Conservation (phyloP, 1,140 invertebrate species). For the Papilio glaucus region DNA sequence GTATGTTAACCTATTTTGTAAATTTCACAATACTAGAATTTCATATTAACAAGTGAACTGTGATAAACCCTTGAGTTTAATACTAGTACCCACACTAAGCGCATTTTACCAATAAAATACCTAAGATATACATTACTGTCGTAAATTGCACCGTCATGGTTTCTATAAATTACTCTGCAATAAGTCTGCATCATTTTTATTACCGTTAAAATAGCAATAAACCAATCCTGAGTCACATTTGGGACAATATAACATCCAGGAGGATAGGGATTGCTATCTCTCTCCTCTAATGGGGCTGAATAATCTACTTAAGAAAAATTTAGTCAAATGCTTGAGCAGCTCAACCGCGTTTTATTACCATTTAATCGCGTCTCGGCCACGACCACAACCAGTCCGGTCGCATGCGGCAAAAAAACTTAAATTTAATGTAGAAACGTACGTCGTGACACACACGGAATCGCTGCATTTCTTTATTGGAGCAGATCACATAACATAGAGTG, state of each 20-base stretch:
- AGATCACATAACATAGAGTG: too few relatives aligned
- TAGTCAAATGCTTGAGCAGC: too few relatives aligned
- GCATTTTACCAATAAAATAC: constrained; percentile 35
- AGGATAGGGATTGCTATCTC: background rate
- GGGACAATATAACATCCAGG: background rate
- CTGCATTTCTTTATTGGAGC: too few relatives aligned
- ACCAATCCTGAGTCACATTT: background rate
- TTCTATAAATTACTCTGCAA: constrained; percentile 26
- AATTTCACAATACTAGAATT: constrained; percentile 36
- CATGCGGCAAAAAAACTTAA: too few relatives aligned
- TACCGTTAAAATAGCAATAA: background rate
- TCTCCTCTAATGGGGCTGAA: background rate
- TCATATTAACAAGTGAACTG: constrained; percentile 49
- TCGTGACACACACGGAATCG: too few relatives aligned
- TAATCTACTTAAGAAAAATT: background rate
- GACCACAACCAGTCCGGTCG: too few relatives aligned
- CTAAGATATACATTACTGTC: constrained; percentile 24
- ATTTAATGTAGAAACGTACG: too few relatives aligned
- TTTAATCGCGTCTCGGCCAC: too few relatives aligned
- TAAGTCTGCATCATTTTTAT: constrained; percentile 35
- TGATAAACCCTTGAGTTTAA: constrained; percentile 49
- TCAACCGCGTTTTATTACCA: too few relatives aligned
- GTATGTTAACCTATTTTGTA: too few relatives aligned
- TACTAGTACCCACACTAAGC: constrained; percentile 30
- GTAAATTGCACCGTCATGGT: constrained; percentile 24